These are phyloP conservation scores for Aphis craccivora DNA, from an alignment of 1,140 invertebrate species.

Conservation along the genomic window DNA sequence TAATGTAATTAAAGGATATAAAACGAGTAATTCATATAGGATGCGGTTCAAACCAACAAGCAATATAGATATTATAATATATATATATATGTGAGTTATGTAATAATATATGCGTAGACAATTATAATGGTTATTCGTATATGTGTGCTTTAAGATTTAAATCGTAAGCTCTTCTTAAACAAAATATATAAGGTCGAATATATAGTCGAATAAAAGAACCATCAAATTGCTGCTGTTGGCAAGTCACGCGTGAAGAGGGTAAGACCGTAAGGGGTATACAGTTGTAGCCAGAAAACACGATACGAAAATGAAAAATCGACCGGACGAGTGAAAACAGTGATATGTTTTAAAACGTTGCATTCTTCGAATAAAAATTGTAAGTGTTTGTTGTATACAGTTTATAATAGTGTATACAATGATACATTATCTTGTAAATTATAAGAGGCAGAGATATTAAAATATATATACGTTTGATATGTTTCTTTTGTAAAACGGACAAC, in stretches of 20 bases:
- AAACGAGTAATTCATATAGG: conserved; percentile 34
- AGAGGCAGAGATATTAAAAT: too few species aligned
- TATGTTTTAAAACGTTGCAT: background rate
- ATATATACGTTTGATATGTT: background rate
- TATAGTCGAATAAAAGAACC: background rate
- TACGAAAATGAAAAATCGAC: background rate
- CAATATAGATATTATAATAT: too few species aligned
- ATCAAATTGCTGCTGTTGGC: background rate
- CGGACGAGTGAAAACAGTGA: background rate
- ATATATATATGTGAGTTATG: background rate
- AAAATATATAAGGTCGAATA: background rate
- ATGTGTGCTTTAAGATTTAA: background rate
- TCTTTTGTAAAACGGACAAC: background rate
- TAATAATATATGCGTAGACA: background rate
- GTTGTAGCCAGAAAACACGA: background rate
- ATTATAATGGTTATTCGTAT: background rate
- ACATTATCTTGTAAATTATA: too few species aligned
- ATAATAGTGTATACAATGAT: too few species aligned
- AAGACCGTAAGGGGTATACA: too few species aligned
- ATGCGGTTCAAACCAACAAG: background rate
- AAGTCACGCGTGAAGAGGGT: too few species aligned
- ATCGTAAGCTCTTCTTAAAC: background rate
- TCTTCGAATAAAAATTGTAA: background rate
- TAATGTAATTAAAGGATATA: conserved; percentile 31
- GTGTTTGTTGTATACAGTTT: too few species aligned